Conservation (phyloP, 1,140 invertebrate species). For the Pseudomyrmex concolor region DNA sequence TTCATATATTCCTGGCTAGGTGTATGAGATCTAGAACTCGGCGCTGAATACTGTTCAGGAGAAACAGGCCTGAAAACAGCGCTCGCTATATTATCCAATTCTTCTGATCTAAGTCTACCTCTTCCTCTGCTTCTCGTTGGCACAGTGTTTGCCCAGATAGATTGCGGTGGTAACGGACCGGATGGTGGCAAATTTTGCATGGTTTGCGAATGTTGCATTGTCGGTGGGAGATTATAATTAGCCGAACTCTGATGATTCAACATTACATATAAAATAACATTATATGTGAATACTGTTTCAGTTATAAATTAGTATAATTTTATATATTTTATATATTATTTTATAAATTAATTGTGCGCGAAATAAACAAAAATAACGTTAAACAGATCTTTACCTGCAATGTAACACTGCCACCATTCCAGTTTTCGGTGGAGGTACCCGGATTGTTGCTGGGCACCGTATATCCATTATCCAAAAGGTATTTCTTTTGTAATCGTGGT, state of each 20-base stretch:
- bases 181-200: slow-evolving; percentile 80
- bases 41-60: slow-evolving; percentile 84
- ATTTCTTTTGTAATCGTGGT: slow-evolving; percentile 86
- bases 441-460: slow-evolving; percentile 73
- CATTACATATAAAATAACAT: background rate
- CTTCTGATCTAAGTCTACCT: slow-evolving; percentile 84
- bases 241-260: slow-evolving; percentile 74
- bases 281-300: background rate
- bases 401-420: slow-evolving; percentile 85
- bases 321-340: too few species aligned
- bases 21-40: slow-evolving; percentile 85
- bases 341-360: background rate
- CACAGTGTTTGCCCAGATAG: slow-evolving; percentile 84
- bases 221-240: slow-evolving; percentile 70
- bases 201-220: slow-evolving; percentile 80
- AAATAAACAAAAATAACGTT: background rate
- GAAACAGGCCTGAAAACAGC: slow-evolving; percentile 83
- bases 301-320: too few species aligned
- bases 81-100: slow-evolving; percentile 75
- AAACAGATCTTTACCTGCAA: slow-evolving; percentile 80
- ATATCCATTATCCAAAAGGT: slow-evolving; percentile 84
- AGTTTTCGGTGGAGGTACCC: slow-evolving; percentile 82
- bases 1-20: slow-evolving; percentile 83
- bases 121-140: slow-evolving; percentile 84
- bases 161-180: slow-evolving; percentile 75